phyloP scores from a whole-genome alignment of 2,888 invertebrate genomes.

The Agrilus mali region DNA sequence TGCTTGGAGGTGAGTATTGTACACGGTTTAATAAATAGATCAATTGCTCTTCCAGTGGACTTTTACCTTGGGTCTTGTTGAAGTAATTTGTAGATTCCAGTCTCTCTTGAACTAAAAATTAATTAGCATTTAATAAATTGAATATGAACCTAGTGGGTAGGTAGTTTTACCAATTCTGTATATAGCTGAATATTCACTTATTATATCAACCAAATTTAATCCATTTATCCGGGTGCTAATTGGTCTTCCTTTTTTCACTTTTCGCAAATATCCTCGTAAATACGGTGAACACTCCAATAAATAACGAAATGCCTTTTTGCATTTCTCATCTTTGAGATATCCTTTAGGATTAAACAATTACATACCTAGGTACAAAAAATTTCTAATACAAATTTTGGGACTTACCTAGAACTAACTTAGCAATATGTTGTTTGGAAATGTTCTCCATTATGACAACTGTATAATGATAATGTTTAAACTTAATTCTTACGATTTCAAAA shows the following conservation, averaged over 20 bases:
- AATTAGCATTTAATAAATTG: conserved; percentile 2
- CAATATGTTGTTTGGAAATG: conserved; percentile 20
- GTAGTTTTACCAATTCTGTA: conserved; percentile 25
- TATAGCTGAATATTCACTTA: conserved; percentile 28
- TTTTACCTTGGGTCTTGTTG: conserved; percentile 16
- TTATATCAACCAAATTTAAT: conserved; percentile 26
- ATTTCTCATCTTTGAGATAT: conserved; percentile 28
- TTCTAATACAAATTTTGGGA: conserved; percentile 2
- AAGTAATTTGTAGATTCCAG: conserved; percentile 28
- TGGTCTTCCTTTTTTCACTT: conserved; percentile 21
- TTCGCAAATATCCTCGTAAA: conserved; percentile 18
- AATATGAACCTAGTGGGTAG: background rate
- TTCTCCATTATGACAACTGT: conserved; percentile 17
- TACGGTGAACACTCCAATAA: conserved; percentile 24
- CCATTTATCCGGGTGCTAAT: conserved; percentile 27
- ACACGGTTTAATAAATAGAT: conserved; percentile 23
- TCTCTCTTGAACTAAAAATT: conserved; percentile 26
- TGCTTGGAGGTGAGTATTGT: conserved; percentile 4
- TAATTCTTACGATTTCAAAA: too few relatives aligned
- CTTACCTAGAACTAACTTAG: conserved; percentile 23
- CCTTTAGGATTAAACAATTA: conserved; percentile 17
- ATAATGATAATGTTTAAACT: background rate
- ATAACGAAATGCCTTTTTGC: conserved; percentile 22
- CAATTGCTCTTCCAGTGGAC: conserved; percentile 22
- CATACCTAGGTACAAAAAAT: too few relatives aligned